A percentile compares a stretch with the other conserved stretches of the same genome.
These are phyloP conservation scores for Loripinus fragilis DNA, from an alignment of 2,888 invertebrate genomes.

Conservation along the genomic window DNA sequence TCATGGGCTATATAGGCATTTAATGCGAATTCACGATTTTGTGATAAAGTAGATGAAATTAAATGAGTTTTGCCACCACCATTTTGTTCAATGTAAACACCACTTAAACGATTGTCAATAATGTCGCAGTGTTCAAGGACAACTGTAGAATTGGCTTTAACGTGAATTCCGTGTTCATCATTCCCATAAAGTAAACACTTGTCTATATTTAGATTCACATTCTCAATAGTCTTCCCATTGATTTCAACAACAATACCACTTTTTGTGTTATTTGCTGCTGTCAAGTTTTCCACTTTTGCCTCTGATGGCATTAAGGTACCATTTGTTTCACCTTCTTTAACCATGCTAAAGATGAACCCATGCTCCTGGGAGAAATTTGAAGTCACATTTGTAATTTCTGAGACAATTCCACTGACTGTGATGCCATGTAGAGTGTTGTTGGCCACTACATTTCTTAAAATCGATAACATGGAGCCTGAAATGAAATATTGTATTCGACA, in stretches of 20 bases:
- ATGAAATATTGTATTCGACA: too few relatives aligned
- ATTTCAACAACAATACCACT: background rate
- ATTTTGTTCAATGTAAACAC: slow-evolving; percentile 10
- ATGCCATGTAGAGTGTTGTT: slow-evolving; percentile 30
- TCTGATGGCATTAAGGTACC: too few relatives aligned
- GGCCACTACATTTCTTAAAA: slow-evolving; percentile 9
- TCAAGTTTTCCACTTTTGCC: background rate
- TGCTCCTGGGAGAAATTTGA: slow-evolving; percentile 23
- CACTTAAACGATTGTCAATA: slow-evolving; percentile 10
- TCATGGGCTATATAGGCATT: background rate
- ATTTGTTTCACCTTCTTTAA: background rate
- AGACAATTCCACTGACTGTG: slow-evolving; percentile 21
- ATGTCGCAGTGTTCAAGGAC: background rate
- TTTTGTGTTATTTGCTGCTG: slow-evolving; percentile 12
- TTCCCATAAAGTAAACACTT: background rate
- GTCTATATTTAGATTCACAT: background rate
- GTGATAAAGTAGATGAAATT: background rate
- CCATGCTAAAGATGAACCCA: slow-evolving; percentile 19
- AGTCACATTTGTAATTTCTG: background rate
- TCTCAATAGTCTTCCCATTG: background rate
- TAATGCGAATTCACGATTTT: slow-evolving; percentile 23
- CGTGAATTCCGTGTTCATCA: slow-evolving; percentile 7
- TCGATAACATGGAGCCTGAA: background rate
- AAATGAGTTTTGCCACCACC: background rate
- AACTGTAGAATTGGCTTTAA: slow-evolving; percentile 21